These are phyloP conservation scores for Melinaea marsaeus DNA, from an alignment of 2,888 invertebrate genomes.

Conservation along the genomic window DNA sequence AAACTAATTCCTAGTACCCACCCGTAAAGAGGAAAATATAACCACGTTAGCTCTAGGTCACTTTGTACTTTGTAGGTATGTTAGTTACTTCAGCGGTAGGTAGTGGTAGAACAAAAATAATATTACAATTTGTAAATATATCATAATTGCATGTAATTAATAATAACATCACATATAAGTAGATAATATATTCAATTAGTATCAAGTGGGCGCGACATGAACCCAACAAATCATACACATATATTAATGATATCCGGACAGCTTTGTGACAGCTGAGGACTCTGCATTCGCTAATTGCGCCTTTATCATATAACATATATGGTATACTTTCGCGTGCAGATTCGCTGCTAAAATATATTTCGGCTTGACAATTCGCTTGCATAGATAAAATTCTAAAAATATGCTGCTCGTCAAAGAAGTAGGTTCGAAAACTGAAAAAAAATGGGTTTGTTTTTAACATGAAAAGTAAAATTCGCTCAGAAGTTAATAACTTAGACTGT, in stretches of 20 bases:
- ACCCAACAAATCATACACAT: slow-evolving; percentile 27
- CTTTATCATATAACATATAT: slow-evolving; percentile 14
- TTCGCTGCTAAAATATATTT: slow-evolving; percentile 15
- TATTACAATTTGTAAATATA: too few relatives aligned
- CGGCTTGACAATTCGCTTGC: slow-evolving; percentile 15
- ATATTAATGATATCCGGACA: slow-evolving; percentile 29
- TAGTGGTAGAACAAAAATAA: too few relatives aligned
- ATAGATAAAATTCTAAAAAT: slow-evolving; percentile 16
- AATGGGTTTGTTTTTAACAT: too few relatives aligned
- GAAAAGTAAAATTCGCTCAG: too few relatives aligned
- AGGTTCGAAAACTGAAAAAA: too few relatives aligned
- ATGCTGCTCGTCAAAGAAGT: neutral
- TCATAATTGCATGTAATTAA: too few relatives aligned
- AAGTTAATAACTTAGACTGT: too few relatives aligned
- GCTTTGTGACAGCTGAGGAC: slow-evolving; percentile 19
- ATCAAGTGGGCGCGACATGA: slow-evolving; percentile 24
- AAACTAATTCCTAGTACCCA: too few relatives aligned
- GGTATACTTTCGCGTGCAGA: slow-evolving; percentile 12
- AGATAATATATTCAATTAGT: slow-evolving; percentile 27
- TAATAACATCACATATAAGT: slow-evolving; percentile 8
- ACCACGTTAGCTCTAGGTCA: neutral
- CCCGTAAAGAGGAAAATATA: too few relatives aligned
- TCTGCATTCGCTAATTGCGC: slow-evolving; percentile 12
- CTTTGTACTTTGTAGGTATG: neutral
- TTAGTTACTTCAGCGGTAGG: too few relatives aligned